Base-by-base conservation (phyloP, 2,113 vertebrate genomes). In the Sinocyclocheilus maitianheensis region DNA sequence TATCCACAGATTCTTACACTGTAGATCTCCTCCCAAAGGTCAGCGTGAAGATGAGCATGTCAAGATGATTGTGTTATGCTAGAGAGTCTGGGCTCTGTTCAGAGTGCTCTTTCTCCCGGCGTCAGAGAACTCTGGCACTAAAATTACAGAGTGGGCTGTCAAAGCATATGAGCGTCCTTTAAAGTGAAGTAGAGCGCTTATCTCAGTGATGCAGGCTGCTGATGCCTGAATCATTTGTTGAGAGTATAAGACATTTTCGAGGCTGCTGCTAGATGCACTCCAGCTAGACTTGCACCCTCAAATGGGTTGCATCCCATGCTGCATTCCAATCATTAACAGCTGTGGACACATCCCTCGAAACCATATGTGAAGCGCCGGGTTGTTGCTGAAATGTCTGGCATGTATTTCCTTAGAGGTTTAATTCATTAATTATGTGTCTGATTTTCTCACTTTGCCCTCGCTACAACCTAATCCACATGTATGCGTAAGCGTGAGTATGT, bases 181-280 rank as follows among this genome's bases (percentile, higher is more conserved):
- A 89, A 43, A 75, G 81, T 89, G 71, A 78, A 89, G 80, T 48
- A 65, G 79, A 51, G 0, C 9, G 79, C 83, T 89, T 89, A 89
- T 89, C 88, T 87, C 77, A 72, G 63, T 84, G 58, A 12, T 24
- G 20, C 88, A 89, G 88, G n/a, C 86, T 30, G 62, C 85, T 58
- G 76, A 86, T 77, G 88, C 81, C 85, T 89, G 80, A 87, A 48
- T 78, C 58, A 58, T 80, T 83, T 65, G 51, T 48, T 53, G 65
- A 79, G 79, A 60, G 43, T 26, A 37, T 77, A 30, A 22, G 67
- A 60, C 74, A 79, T 55, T 58, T 63, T 22, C 13, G 30, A 71
- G 26, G 63, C 16, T 71, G 48, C 30, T 71, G 67, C 55, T 60
- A 60, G 6, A 77, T 10, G 24, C 74, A 53, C 74, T 11, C 48